A percentile compares a stretch with the other conserved stretches of the same genome.
phyloP scores from a whole-genome alignment of 2,888 invertebrate genomes.

The Neocrepidodera transversa region DNA sequence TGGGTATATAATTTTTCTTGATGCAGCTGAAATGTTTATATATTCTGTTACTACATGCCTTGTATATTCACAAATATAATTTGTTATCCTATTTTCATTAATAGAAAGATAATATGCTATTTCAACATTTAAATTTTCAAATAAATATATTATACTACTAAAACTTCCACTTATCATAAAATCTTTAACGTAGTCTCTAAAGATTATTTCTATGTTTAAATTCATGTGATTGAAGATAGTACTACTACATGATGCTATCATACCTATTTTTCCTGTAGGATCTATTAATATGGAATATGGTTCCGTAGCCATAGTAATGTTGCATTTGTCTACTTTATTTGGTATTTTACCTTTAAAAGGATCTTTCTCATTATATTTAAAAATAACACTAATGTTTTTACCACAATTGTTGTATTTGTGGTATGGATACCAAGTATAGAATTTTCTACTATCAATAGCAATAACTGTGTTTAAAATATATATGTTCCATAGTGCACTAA shows the following conservation, averaged over 20 bases:
- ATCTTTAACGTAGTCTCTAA: background rate
- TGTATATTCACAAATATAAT: background rate
- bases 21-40: background rate
- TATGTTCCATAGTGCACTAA: background rate
- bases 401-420: background rate
- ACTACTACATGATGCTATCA: background rate
- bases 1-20: background rate
- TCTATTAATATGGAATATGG: background rate
- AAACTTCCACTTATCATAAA: background rate
- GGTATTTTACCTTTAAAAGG: background rate
- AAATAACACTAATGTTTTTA: background rate
- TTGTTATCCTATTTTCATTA: background rate
- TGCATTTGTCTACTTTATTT: background rate
- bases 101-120: background rate
- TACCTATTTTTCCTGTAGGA: background rate
- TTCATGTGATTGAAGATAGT: background rate
- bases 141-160: background rate
- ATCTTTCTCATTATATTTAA: background rate
- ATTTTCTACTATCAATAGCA: background rate
- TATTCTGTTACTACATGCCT: background rate
- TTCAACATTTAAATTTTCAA: background rate
- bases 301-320: background rate
- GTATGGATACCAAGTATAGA: background rate
- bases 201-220: background rate
- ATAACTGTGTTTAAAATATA: background rate